Evolutionary conservation across 2,113 vertebrate species (phyloP), one percentile per base, ranked within the genome.

Genomic region (Tilapia sparmanii): DNA sequence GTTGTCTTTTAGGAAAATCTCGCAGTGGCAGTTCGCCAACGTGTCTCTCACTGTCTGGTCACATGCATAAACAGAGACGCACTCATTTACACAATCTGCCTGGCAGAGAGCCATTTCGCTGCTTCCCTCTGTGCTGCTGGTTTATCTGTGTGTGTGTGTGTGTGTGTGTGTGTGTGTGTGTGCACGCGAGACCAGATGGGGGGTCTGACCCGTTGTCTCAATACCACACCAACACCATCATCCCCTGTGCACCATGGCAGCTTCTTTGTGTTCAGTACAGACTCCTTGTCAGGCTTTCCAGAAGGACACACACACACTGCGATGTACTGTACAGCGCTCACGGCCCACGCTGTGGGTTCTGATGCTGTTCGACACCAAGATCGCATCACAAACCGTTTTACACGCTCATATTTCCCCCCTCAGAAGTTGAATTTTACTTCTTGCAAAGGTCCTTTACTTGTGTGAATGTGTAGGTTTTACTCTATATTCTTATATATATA

Each of bases 31-130:
- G 42, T 52, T 19, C 2, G 92, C 94, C 94, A 95, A 35, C 19
- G 63, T 86, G 91, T 91, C 93, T 91, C 90, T 86, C 92, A 63
- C 87, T 93, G 90, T 93, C 91, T 93, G 87, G 61, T 89, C 82
- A 81, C 79, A 86, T 86, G 50, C 87, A 89, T 59, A 89, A 82
- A 93, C 89, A 87, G 40, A 86, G 10, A 86, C 82, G 68, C 90
- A 90, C 91, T 86, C 79, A 90, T 90, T 90, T 82, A 80, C 53
- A 71, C 88, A 76, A 68, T 82, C 83, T 80, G 66, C 42, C 90
- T 94, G 94, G 94, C 94, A 78, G 35, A 3, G 68, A 85, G 92
- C 95, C 92, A 95, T 81, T 90, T 85, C 4, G 4, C 80, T 11
- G 40, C 82, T 88, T 89, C 91, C 79, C 81, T 88, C 89, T 68